Evolutionary conservation across 2,113 vertebrate species (phyloP).

Genomic region (Cromileptes altivelis): DNA sequence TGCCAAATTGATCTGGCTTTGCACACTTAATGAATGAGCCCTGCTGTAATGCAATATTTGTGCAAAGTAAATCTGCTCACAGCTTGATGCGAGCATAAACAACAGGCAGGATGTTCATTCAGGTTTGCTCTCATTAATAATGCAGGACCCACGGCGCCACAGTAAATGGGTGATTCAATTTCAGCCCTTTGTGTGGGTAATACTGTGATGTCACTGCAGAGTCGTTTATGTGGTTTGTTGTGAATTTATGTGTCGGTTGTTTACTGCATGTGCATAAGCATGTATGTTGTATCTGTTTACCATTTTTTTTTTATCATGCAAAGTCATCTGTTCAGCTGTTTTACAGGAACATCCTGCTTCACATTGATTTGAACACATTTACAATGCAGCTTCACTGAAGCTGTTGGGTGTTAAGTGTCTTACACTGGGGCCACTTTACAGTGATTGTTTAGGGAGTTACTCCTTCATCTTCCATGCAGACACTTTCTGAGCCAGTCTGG

Average conservation of each 20-base stretch:
- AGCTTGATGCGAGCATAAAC: constrained; percentile 75
- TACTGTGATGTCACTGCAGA: constrained; percentile 33
- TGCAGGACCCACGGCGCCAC: constrained; percentile 63
- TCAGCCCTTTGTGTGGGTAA: constrained; percentile 56
- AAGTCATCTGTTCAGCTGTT: neutral
- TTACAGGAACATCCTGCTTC: neutral
- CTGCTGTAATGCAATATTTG: constrained; percentile 75
- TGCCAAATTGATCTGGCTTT: constrained; percentile 61
- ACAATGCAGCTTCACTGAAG: constrained; percentile 17
- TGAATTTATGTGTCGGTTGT: neutral
- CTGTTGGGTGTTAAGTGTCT: constrained; percentile 9
- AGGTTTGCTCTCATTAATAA: constrained; percentile 78
- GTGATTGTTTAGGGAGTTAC: constrained; percentile 16
- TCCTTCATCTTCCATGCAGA: neutral
- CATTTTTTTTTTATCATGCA: neutral
- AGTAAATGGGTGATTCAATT: constrained; percentile 71
- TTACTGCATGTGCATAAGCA: neutral
- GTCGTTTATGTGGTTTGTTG: constrained; percentile 31
- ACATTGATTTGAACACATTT: neutral
- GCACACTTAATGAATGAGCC: constrained; percentile 65
- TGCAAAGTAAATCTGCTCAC: constrained; percentile 69
- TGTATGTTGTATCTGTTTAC: neutral
- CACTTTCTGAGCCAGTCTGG: constrained; percentile 1
- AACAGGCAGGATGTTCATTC: constrained; percentile 74
- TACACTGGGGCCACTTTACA: constrained; percentile 20